Conservation (phyloP, 2,888 invertebrate genomes). For the Cerceris ruficornis region DNA sequence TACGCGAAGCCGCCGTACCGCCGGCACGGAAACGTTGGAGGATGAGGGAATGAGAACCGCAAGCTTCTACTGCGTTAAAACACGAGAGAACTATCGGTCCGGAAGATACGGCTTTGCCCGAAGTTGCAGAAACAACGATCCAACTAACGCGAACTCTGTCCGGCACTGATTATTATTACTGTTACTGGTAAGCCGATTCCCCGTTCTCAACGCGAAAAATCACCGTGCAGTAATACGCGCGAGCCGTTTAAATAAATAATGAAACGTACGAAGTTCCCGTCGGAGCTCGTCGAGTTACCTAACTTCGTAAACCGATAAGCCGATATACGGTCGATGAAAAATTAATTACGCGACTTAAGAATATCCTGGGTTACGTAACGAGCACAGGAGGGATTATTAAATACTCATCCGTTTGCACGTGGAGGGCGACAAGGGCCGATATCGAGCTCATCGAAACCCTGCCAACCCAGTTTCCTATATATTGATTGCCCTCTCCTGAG, state of each 20-base stretch:
- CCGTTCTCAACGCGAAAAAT: neutral
- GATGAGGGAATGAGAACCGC: conserved; percentile 3
- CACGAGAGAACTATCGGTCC: conserved; percentile 13
- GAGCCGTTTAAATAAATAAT: neutral
- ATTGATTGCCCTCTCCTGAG: conserved; percentile 45
- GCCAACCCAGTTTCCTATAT: conserved; percentile 45
- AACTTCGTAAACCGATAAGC: neutral
- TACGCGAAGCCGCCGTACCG: conserved; percentile 39
- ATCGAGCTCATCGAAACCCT: conserved; percentile 36
- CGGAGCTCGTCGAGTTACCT: neutral
- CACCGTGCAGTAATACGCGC: neutral
- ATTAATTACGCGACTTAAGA: conserved; percentile 24
- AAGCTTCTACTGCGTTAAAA: conserved; percentile 23
- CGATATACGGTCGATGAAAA: conserved; percentile 19
- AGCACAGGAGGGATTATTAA: conserved; percentile 13
- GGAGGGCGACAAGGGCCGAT: neutral
- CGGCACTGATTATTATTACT: too few species aligned
- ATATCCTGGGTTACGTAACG: conserved; percentile 1
- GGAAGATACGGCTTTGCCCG: conserved; percentile 15
- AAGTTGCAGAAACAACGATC: neutral
- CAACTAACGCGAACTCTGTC: neutral
- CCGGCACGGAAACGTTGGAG: neutral
- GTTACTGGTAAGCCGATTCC: neutral
- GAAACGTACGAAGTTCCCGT: neutral
- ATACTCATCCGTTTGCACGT: conserved; percentile 1